phyloP scores from a whole-genome alignment of 2,113 vertebrate species.

The Egretta garzetta region DNA sequence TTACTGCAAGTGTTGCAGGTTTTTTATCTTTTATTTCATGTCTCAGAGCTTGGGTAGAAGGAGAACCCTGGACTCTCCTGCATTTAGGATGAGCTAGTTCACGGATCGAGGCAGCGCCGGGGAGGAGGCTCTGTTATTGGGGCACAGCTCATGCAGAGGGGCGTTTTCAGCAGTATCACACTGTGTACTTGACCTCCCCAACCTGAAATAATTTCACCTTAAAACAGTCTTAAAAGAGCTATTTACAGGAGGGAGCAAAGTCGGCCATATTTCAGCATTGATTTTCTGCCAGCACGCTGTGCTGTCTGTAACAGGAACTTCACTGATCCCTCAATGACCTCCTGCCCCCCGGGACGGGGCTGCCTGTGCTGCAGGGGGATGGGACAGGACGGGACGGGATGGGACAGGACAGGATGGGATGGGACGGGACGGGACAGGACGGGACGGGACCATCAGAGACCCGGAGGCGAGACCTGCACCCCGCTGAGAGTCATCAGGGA shows the following conservation, averaged over 20 bases:
- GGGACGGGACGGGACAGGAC: background rate
- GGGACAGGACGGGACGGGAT: background rate
- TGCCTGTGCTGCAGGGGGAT: rapidly evolving
- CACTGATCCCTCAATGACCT: background rate
- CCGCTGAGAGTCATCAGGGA: background rate
- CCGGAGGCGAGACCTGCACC: rapidly evolving
- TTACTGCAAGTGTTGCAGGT: background rate
- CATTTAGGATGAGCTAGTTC: background rate
- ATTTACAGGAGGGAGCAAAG: background rate
- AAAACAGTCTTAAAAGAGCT: slow-evolving; percentile 42
- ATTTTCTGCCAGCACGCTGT: slow-evolving; percentile 36
- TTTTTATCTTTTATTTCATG: background rate
- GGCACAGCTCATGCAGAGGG: background rate
- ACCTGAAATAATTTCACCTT: slow-evolving; percentile 63
- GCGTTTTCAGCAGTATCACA: background rate
- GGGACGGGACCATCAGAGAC: too few species aligned
- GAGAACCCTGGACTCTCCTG: background rate
- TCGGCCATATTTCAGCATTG: slow-evolving; percentile 36
- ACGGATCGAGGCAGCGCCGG: rapidly evolving
- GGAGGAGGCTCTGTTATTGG: background rate
- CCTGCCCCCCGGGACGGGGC: background rate
- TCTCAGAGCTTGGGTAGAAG: background rate
- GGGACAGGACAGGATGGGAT: too few species aligned
- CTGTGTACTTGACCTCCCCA: background rate
- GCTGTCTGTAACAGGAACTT: background rate